Conservation (phyloP, 2,797 vertebrate species). For the Hozukius guyotensis region DNA sequence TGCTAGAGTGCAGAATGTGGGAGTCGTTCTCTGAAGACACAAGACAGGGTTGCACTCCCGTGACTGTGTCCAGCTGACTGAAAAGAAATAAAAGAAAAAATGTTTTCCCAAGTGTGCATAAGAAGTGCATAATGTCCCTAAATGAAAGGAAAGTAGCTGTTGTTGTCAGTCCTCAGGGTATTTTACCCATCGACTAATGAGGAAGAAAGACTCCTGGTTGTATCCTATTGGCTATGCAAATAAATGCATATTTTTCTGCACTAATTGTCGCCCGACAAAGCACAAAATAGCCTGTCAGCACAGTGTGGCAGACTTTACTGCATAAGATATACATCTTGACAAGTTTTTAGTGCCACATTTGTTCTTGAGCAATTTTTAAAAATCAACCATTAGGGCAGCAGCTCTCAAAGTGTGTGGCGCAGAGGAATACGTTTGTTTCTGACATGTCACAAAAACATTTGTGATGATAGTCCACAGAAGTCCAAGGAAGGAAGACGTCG, state of each 20-base stretch:
- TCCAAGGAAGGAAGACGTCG: too few relatives aligned
- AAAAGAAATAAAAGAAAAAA: conserved; percentile 1
- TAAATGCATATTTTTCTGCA: conserved; percentile 40
- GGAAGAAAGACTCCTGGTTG: conserved; percentile 7
- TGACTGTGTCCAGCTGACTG: conserved; percentile 3
- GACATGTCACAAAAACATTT: too few relatives aligned
- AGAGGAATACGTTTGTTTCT: too few relatives aligned
- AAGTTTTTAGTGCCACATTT: conserved; percentile 7
- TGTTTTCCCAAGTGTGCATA: neutral
- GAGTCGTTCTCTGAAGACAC: conserved; percentile 34
- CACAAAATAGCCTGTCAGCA: conserved; percentile 51
- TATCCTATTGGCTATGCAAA: conserved; percentile 55
- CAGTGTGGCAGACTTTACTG: conserved; percentile 2
- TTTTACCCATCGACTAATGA: conserved; percentile 18
- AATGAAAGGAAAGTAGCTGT: conserved; percentile 13
- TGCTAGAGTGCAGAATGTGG: conserved; percentile 20
- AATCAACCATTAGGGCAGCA: too few relatives aligned
- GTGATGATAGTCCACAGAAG: too few relatives aligned
- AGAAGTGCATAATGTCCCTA: neutral
- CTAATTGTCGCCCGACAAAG: conserved; percentile 47
- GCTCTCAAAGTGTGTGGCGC: too few relatives aligned
- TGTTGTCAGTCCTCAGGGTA: conserved; percentile 7
- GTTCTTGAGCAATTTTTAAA: neutral
- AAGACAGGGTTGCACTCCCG: neutral
- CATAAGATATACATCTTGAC: conserved; percentile 5